Evolutionary conservation across 2,888 invertebrate genomes (phyloP).

Genomic region (Mellilla xanthometata): DNA sequence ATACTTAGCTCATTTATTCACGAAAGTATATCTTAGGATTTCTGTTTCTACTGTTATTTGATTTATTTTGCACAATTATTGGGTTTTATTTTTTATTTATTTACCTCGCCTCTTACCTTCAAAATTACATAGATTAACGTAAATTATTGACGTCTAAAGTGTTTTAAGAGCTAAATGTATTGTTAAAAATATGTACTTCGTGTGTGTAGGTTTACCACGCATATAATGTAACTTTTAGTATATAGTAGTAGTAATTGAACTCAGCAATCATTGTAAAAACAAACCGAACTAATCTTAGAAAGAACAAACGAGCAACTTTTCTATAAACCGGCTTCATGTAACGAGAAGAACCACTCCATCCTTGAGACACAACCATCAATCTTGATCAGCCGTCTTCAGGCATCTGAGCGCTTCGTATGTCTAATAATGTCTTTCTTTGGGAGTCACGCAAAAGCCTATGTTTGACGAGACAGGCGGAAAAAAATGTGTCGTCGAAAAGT

Average conservation of each 20-base stretch:
- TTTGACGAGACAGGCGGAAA: slow-evolving; percentile 16
- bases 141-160: too few species aligned
- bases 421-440: slow-evolving; percentile 30
- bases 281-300: background rate
- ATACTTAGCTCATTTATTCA: slow-evolving; percentile 9
- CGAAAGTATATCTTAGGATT: background rate
- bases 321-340: slow-evolving; percentile 14
- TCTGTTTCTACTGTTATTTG: too few species aligned
- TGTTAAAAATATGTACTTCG: too few species aligned
- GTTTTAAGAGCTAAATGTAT: too few species aligned
- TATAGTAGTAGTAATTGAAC: too few species aligned
- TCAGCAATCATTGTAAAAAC: background rate
- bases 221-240: too few species aligned
- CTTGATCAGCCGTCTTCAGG: slow-evolving; percentile 36
- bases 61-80: too few species aligned
- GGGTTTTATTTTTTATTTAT: too few species aligned
- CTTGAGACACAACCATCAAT: slow-evolving; percentile 39
- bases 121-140: too few species aligned
- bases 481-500: slow-evolving; percentile 17
- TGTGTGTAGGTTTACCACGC: too few species aligned
- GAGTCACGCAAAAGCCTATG: slow-evolving; percentile 26
- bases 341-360: slow-evolving; percentile 34
- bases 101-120: too few species aligned
- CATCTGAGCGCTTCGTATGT: slow-evolving; percentile 25
- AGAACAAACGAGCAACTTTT: slow-evolving; percentile 14